Percentiles rank a stretch among this genome's conserved stretches.
Evolutionary conservation across 2,113 vertebrate species (phyloP).

Genomic region (Perca schrenkii): DNA sequence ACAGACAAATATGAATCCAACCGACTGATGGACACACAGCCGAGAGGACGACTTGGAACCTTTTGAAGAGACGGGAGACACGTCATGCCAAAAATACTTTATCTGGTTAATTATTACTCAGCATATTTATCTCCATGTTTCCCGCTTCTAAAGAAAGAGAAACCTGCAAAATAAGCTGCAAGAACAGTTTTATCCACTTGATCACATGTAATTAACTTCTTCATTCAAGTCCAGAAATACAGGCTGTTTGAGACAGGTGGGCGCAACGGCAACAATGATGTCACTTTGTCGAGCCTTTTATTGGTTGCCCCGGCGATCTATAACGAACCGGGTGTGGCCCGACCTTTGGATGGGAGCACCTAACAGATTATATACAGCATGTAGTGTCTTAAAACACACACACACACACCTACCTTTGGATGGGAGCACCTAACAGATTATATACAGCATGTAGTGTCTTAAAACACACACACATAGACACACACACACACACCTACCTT

Average conservation of each 20-base stretch:
- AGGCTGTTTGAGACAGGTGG: not conserved
- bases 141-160: not conserved
- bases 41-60: not conserved
- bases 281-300: not conserved
- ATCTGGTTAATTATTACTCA: not conserved
- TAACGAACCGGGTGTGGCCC: not conserved
- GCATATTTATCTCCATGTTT: not conserved
- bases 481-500: too few species aligned
- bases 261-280: not conserved
- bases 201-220: not conserved
- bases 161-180: not conserved
- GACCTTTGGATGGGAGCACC: constrained; percentile 43
- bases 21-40: not conserved
- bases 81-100: not conserved
- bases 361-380: not conserved
- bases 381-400: not conserved
- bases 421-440: too few species aligned
- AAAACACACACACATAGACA: too few species aligned
- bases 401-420: too few species aligned
- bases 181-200: not conserved
- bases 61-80: too few species aligned
- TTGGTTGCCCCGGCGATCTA: not conserved
- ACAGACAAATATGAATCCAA: not conserved
- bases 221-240: not conserved
- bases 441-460: too few species aligned